These are phyloP conservation scores for Homalodisca vitripennis DNA, from an alignment of 1,140 invertebrate genomes.

Conservation along the genomic window DNA sequence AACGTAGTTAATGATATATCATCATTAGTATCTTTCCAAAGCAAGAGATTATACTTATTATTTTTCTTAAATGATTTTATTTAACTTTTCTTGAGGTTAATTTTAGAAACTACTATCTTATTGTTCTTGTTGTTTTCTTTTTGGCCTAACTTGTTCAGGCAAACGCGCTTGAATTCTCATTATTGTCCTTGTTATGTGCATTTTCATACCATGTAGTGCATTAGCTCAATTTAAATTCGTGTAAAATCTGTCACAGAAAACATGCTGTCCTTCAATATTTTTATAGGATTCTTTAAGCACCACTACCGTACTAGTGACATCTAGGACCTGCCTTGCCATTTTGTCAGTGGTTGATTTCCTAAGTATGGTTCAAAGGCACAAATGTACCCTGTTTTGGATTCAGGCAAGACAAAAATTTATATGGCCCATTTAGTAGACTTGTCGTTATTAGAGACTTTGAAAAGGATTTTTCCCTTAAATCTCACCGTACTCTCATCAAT, in stretches of 20 bases:
- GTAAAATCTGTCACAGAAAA: slow-evolving; percentile 14
- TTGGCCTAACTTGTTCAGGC: slow-evolving; percentile 18
- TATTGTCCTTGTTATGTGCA: slow-evolving; percentile 14
- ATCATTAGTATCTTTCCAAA: slow-evolving; percentile 1
- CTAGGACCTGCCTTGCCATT: not conserved
- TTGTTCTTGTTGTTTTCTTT: slow-evolving; percentile 17
- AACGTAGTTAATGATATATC: not conserved
- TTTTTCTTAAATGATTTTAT: slow-evolving; percentile 17
- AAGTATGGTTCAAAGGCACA: slow-evolving; percentile 17
- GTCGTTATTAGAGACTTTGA: slow-evolving; percentile 30
- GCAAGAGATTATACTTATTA: slow-evolving; percentile 14
- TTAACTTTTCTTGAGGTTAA: slow-evolving; percentile 7
- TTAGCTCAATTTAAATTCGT: slow-evolving; percentile 3
- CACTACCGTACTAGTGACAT: slow-evolving; percentile 15
- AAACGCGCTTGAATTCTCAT: not conserved
- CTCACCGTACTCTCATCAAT: slow-evolving; percentile 22
- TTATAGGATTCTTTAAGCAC: not conserved
- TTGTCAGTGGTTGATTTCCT: not conserved
- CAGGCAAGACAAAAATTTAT: not conserved
- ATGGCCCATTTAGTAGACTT: slow-evolving; percentile 27
- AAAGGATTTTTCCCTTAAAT: slow-evolving; percentile 25
- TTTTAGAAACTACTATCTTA: not conserved
- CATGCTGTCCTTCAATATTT: slow-evolving; percentile 5
- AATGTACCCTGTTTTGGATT: not conserved
- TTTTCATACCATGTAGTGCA: not conserved